Percentiles rank a stretch among this genome's conserved stretches.
Conservation (phyloP, 2,888 invertebrate species). For the Drosophila austrosaltans region DNA sequence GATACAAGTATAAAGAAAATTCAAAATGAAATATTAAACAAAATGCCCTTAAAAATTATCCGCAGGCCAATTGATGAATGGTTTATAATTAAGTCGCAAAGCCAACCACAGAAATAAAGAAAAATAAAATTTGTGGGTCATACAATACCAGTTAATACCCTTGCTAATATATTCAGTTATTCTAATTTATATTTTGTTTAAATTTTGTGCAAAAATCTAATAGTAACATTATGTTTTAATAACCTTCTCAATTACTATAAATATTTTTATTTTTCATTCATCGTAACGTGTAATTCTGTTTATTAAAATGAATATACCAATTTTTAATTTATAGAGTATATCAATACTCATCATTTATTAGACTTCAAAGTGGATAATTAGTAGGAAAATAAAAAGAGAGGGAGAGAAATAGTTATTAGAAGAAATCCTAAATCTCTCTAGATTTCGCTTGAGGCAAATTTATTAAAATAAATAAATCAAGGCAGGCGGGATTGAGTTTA, state of each 20-base stretch:
- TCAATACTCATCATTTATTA: not conserved
- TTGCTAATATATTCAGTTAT: not conserved
- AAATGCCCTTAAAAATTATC: slow-evolving; percentile 26
- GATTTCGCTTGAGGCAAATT: not conserved
- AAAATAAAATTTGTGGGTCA: slow-evolving; percentile 7
- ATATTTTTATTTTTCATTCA: too few relatives aligned
- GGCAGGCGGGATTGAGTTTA: not conserved
- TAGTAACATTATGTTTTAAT: too few relatives aligned
- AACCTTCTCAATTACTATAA: too few relatives aligned
- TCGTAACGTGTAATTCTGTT: not conserved
- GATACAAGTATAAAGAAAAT: not conserved
- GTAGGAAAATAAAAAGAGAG: not conserved
- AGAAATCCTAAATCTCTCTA: not conserved
- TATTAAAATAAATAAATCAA: not conserved
- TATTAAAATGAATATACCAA: not conserved
- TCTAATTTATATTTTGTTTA: too few relatives aligned
- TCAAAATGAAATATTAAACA: slow-evolving; percentile 37
- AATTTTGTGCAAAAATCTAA: too few relatives aligned
- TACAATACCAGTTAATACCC: not conserved
- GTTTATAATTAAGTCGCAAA: slow-evolving; percentile 13
- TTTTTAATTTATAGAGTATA: not conserved
- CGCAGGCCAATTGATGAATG: slow-evolving; percentile 33
- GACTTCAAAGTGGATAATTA: slow-evolving; percentile 11
- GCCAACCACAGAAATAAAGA: slow-evolving; percentile 12
- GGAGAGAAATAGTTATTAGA: not conserved